phyloP scores from a whole-genome alignment of 2,888 invertebrate species.

The Heliconius cydno region DNA sequence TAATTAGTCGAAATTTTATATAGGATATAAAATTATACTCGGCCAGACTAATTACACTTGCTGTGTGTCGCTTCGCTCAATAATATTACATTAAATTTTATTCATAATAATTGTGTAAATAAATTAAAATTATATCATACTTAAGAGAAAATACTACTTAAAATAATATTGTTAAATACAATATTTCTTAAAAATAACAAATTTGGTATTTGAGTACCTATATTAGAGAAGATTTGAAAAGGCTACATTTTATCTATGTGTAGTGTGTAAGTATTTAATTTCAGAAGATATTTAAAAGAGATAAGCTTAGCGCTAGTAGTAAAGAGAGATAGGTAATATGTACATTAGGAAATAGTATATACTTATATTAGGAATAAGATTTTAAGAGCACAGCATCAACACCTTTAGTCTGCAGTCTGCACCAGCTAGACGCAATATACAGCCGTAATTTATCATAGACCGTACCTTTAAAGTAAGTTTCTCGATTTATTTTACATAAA shows the following conservation, averaged over 20 bases:
- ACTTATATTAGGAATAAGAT: conserved; percentile 25
- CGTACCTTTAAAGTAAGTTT: not conserved
- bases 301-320: conserved; percentile 21
- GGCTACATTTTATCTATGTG: not conserved
- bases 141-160: not conserved
- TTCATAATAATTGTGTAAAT: not conserved
- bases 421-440: conserved; percentile 32
- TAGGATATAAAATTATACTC: too few relatives aligned
- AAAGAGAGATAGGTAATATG: not conserved
- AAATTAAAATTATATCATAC: not conserved
- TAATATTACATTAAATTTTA: not conserved
- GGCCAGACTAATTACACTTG: too few relatives aligned
- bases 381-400: conserved; percentile 19
- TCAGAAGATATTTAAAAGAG: not conserved
- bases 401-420: conserved; percentile 27
- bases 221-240: conserved; percentile 4
- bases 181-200: not conserved
- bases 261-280: conserved; percentile 10
- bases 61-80: too few relatives aligned
- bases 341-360: too few relatives aligned
- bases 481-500: not conserved
- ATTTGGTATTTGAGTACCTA: not conserved
- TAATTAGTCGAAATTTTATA: too few relatives aligned
- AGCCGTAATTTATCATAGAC: conserved; percentile 2
- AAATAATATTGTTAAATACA: not conserved